Evolutionary conservation across 2,797 vertebrate genomes (phyloP).

Genomic region (Thamnophis elegans): DNA sequence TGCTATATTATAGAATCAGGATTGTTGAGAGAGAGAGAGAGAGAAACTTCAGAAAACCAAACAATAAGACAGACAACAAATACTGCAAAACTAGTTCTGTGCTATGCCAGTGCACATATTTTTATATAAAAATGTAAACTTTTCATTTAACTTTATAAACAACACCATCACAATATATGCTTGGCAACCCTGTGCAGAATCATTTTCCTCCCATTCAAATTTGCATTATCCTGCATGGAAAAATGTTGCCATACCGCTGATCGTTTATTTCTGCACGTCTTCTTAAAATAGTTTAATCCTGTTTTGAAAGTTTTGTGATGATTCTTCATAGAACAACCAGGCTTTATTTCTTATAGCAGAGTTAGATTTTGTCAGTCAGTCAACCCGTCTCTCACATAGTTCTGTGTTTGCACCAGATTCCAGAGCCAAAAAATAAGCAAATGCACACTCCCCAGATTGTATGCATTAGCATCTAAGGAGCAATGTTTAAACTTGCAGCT

Average conservation of each 20-base stretch:
- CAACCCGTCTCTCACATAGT: constrained; percentile 22
- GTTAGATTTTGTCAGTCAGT: constrained; percentile 51
- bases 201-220: not conserved
- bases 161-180: not conserved
- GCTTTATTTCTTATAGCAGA: constrained; percentile 52
- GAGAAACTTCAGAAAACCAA: not conserved
- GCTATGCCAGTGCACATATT: not conserved
- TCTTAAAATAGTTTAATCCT: constrained; percentile 35
- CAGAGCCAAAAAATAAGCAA: constrained; percentile 18
- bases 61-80: not conserved
- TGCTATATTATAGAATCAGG: not conserved
- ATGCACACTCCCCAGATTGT: constrained; percentile 35
- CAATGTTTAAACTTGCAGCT: constrained; percentile 35
- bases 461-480: constrained; percentile 49
- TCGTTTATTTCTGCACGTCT: constrained; percentile 42
- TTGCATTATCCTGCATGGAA: not conserved
- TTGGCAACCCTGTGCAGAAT: constrained; percentile 7
- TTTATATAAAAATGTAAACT: not conserved
- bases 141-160: not conserved
- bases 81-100: not conserved
- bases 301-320: constrained; percentile 31
- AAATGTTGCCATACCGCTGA: constrained; percentile 1
- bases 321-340: constrained; percentile 33
- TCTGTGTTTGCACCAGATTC: constrained; percentile 55
- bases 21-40: not conserved